A percentile compares a stretch with the other conserved stretches of the same genome.
These are phyloP conservation scores for Adelges cooleyi DNA, from an alignment of 1,140 invertebrate genomes.

Conservation along the genomic window DNA sequence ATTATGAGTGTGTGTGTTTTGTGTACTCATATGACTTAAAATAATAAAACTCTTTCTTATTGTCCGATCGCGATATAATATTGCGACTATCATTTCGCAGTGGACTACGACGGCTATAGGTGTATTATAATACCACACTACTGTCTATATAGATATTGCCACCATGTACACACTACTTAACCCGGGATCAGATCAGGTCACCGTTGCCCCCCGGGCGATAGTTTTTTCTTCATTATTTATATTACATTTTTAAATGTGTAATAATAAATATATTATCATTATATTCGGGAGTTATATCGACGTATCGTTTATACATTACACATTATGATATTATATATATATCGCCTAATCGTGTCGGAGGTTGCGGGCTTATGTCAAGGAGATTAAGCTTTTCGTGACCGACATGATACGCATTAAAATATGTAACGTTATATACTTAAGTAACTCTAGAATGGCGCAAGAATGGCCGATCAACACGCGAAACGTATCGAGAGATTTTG, in stretches of 20 bases:
- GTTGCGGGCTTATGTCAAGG: constrained; percentile 7
- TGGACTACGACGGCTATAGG: background rate
- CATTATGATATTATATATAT: too few relatives aligned
- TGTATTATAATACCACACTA: too few relatives aligned
- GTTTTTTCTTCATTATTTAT: background rate
- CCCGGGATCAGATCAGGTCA: constrained; percentile 10
- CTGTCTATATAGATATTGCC: background rate
- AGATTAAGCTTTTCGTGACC: constrained; percentile 20
- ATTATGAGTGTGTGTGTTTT: too few relatives aligned
- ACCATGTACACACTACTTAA: background rate
- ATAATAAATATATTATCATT: background rate
- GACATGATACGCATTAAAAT: background rate
- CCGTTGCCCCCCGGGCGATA: constrained; percentile 2
- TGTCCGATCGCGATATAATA: constrained; percentile 9
- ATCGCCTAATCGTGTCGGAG: constrained; percentile 16
- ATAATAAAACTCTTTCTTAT: background rate
- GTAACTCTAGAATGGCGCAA: too few relatives aligned
- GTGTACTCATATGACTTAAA: too few relatives aligned
- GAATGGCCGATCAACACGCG: too few relatives aligned
- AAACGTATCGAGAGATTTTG: too few relatives aligned
- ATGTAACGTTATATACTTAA: too few relatives aligned
- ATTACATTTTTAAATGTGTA: too few relatives aligned
- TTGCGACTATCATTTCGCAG: constrained; percentile 1
- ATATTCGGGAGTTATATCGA: background rate
- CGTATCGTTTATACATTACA: background rate